Percentiles rank a stretch among this genome's conserved stretches.
phyloP scores from a whole-genome alignment of 2,888 invertebrate genomes.

The Zelleria hepariella region DNA sequence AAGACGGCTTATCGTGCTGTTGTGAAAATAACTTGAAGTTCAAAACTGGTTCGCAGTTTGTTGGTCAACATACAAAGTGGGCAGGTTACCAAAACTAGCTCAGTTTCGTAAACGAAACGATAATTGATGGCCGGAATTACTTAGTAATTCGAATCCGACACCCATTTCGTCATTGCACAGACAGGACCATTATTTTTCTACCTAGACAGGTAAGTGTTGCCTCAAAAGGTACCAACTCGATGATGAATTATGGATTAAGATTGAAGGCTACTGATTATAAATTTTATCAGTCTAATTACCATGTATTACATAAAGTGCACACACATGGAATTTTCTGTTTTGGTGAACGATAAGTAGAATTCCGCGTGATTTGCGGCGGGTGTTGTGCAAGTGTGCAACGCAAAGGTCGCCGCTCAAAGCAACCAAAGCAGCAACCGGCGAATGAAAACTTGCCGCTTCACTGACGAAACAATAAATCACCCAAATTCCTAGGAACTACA shows the following conservation, averaged over 20 bases:
- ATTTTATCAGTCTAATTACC: not conserved
- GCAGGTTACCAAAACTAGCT: not conserved
- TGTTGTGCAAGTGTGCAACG: constrained; percentile 52
- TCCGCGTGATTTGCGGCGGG: constrained; percentile 40
- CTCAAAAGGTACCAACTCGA: too few species aligned
- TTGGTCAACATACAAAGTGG: not conserved
- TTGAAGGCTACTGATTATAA: not conserved
- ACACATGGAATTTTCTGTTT: constrained; percentile 18
- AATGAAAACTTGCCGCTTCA: constrained; percentile 41
- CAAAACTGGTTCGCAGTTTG: not conserved
- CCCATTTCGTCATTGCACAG: not conserved
- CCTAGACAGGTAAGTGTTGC: not conserved
- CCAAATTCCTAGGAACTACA: constrained; percentile 15
- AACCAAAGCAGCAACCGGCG: constrained; percentile 45
- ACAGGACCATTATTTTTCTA: not conserved
- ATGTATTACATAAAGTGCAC: not conserved
- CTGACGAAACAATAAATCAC: constrained; percentile 17
- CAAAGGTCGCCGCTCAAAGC: constrained; percentile 45
- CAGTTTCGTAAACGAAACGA: not conserved
- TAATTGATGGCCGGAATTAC: not conserved
- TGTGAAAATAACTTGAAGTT: not conserved
- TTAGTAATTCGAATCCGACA: not conserved
- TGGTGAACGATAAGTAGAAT: constrained; percentile 31
- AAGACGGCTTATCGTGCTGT: not conserved
- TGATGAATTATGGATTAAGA: constrained; percentile 21